Evolutionary conservation across 2,888 invertebrate species (phyloP), one percentile per base, ranked within the genome.

Genomic region (Heliconius charithonia): DNA sequence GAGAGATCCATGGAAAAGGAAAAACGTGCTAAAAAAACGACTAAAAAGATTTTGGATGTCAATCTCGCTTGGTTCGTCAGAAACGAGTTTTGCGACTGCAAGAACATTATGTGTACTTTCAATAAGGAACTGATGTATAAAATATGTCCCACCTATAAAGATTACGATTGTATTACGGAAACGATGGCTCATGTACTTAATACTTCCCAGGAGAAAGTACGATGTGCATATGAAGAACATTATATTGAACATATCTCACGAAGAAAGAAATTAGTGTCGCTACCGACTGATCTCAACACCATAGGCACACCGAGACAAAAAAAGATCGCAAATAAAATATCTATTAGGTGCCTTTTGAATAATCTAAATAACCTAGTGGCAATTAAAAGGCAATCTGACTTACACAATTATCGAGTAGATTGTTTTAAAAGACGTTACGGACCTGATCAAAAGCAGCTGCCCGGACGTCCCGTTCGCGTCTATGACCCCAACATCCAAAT

Each of bases 1-100:
- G 63, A 63, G 4, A 74, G 12, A 12, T 27, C 22, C 37, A 19
- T 41, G 12, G 27, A 27, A 25, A 65, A 89, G 73, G 91, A 90
- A 63, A 83, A 81, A 63, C 86, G 27, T 75, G 81, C 70, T 22
- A 29, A 71, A 4, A 51, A 29, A 29, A 27, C 25, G 10, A 56
- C 29, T 4, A 56, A 71, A 22, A 70, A 51, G 12, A 51, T 29
- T 45, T 27, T 70, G 27, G 51, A 71, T 19, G 51, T 56, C 71
- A 71, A 56, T 51, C 56, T 71, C 71, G 22, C 29, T 13, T 56
- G 56, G 29, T 29, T 29, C 6, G 29, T 56, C 29, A 29, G 71
- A 29, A 2, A 12, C 22, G 29, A 71, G 22, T 56, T 71, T 29
- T 56, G 71, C 29, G 29, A 25, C 12, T 71, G 29, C 56, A n/a